Base-by-base conservation (phyloP, 2,888 invertebrate species). In the Mamestra brassicae region DNA sequence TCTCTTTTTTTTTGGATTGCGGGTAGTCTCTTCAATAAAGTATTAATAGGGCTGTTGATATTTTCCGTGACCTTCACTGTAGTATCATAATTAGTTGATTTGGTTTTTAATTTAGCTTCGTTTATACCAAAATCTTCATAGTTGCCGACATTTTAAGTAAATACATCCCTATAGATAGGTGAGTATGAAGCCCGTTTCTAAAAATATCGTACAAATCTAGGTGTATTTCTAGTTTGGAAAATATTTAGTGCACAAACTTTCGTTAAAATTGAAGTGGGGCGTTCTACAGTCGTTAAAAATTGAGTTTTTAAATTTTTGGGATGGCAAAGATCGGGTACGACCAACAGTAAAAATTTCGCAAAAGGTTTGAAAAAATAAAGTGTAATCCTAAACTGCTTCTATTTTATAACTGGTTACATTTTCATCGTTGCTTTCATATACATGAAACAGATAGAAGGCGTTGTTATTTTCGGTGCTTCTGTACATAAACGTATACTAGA, bases 1-100 rank as follows among this genome's bases (percentile, higher is more conserved):
- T 87, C 85, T 89, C 89, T 52, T 62, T 74, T 78, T 78, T 77
- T 76, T 77, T 57, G 60, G 34, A 74, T 77, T 83, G 80, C 66
- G 75, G 76, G 74, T 80, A 64, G 63, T 75, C 47, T 82, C 75
- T 85, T 74, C 64, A 66, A 85, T 76, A 75, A 85, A 78, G 77
- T 80, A 76, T 76, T 76, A 80, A 76, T 76, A 61, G 60, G 17
- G 67, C 34, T 13, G 52, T 67, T 62, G 15, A 54, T 69, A 57
- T 68, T 74, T 75, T 68, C 7, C 26, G 15, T 4, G 7, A 36
- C 4, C 15, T 52, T 52, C 68, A 60, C 17, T 52, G 17, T 58
- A 52, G 17, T 42, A n/a, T 17, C 11, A 11, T 50, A 50, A 76
- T 76, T 36, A 67, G 42, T 52, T 45, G 1, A 15, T 0, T 17